Evolutionary conservation across 2,797 vertebrate genomes (phyloP), one percentile per base, ranked within the genome.

Genomic region (Myotis myotis): DNA sequence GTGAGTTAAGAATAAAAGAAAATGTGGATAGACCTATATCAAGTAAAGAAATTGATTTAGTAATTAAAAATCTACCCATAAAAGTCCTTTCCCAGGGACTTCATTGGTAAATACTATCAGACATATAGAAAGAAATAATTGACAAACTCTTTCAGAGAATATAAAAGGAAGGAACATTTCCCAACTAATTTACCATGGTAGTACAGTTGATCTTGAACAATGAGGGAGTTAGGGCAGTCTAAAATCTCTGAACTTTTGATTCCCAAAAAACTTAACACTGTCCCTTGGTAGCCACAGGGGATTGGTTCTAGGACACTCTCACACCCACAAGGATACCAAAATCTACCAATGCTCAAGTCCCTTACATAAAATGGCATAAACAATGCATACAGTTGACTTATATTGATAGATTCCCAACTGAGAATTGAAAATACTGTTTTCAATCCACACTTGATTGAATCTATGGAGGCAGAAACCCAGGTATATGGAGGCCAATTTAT

Each of bases 121-220:
- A 89, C 10, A 30, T 51, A 13, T 5, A 33, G 30, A 38, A 82
- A 89, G 7, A 92, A 88, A 84, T 12, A 89, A 89, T n/a, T 85
- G 79, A 22, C 23, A 91, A 95, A 93, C 81, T 85, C 62, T 79
- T 71, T 28, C 62, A 89, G 70, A 81, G 90, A 76, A 85, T 0
- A 62, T 12, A 88, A 74, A 81, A 80, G 75, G 36, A 83, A 72
- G 19, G 53, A 76, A 71, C 13, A 17, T 30, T 82, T 71, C 36
- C 51, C 76, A 87, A 55, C 23, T 87, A 8, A n/a, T 70, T 86
- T 84, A 68, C 25, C 6, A 76, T 25, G 36, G 8, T 23, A 76
- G 3, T 36, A 60, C 2, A 57, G 53, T 19, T 60, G 36, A 30
- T 25, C 36, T 23, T 57, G 55, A 80, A 60, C 36, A 41, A 60